These are phyloP conservation scores for Chaetophractus vellerosus DNA, from an alignment of 2,797 vertebrate genomes.

Conservation along the genomic window DNA sequence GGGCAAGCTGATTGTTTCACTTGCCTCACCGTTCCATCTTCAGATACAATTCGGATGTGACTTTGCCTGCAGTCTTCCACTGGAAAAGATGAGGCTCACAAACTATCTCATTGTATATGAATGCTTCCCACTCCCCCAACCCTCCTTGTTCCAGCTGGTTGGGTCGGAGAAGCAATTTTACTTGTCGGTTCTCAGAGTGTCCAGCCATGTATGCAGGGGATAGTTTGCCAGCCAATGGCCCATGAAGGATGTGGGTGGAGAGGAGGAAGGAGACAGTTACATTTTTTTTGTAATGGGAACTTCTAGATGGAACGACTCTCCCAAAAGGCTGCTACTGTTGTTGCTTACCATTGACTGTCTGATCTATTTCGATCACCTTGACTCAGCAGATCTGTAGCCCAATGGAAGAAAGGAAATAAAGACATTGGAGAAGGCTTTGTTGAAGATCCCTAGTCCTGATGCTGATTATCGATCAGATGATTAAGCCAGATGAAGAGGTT, in stretches of 20 bases:
- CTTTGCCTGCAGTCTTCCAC: conserved; percentile 79
- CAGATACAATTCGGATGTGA: conserved; percentile 81
- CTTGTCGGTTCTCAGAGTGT: conserved; percentile 91
- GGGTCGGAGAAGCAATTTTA: conserved; percentile 91
- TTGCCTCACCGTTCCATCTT: conserved; percentile 72
- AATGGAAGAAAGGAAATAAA: conserved; percentile 91
- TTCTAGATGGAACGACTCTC: conserved; percentile 82
- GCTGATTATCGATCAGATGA: conserved; percentile 98
- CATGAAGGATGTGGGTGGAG: conserved; percentile 91
- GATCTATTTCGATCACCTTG: conserved; percentile 93
- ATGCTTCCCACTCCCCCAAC: conserved; percentile 81
- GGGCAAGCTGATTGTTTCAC: conserved; percentile 59
- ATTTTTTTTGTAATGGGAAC: conserved; percentile 61
- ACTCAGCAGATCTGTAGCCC: conserved; percentile 96
- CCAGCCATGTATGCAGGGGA: conserved; percentile 93
- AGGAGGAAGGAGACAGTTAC: conserved; percentile 78
- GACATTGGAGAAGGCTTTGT: conserved; percentile 92
- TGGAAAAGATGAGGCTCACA: conserved; percentile 86
- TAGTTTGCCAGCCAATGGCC: conserved; percentile 94
- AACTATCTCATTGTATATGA: conserved; percentile 84
- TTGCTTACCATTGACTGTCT: conserved; percentile 92
- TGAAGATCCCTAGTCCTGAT: conserved; percentile 93
- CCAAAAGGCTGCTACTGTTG: conserved; percentile 89
- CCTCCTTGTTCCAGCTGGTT: conserved; percentile 89
- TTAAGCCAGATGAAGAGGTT: conserved; percentile 98